Conservation (phyloP, 2,888 invertebrate genomes). For the Cosmopolites sordidus region DNA sequence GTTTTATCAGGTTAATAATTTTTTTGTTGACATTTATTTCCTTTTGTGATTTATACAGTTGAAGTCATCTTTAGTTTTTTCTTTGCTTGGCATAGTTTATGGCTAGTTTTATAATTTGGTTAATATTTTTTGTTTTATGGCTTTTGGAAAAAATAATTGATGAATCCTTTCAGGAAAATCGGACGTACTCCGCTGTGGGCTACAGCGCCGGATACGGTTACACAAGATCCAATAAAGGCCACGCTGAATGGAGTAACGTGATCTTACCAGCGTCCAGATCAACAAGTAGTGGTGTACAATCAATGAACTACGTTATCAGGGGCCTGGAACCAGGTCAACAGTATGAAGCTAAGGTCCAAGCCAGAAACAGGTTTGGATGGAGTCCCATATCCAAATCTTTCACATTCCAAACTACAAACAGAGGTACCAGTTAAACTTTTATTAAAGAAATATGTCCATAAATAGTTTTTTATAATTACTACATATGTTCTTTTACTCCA, state of each 20-base stretch:
- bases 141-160: no score
- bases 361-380: slow-evolving; percentile 66
- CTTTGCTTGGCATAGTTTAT: no score
- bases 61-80: no score
- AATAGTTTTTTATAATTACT: no score
- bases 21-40: no score
- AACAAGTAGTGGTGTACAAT: slow-evolving; percentile 46
- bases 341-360: slow-evolving; percentile 64
- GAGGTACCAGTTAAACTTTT: no score
- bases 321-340: slow-evolving; percentile 61
- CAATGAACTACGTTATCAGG: slow-evolving; percentile 63
- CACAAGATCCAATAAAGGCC: slow-evolving; percentile 43
- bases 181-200: slow-evolving; percentile 39
- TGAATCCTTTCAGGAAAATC: slow-evolving; percentile 43
- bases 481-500: no score
- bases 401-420: slow-evolving; percentile 60
- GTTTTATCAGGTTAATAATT: no score
- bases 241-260: slow-evolving; percentile 57
- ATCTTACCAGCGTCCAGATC: slow-evolving; percentile 51
- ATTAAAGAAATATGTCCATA: no score
- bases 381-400: slow-evolving; percentile 61
- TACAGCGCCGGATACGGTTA: slow-evolving; percentile 41
- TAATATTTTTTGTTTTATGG: no score
- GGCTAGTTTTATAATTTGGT: no score
- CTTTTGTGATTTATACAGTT: no score